phyloP scores from a whole-genome alignment of 2,797 vertebrate species.

The Eulemur rubriventer region DNA sequence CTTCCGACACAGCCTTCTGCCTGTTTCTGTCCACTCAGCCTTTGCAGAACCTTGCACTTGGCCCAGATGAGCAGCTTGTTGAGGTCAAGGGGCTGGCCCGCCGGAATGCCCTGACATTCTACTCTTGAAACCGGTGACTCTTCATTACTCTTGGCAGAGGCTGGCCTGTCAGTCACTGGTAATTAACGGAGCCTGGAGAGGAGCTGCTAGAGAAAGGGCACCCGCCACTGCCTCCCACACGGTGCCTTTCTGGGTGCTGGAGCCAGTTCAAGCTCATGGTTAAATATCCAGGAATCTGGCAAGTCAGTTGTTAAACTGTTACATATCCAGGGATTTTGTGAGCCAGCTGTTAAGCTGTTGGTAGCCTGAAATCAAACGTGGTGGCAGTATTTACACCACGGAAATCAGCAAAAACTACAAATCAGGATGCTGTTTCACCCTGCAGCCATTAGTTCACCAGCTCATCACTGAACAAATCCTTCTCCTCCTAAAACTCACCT shows the following conservation, averaged over 20 bases:
- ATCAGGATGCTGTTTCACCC: background rate
- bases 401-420: background rate
- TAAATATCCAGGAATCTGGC: background rate
- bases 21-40: background rate
- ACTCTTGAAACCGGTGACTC: background rate
- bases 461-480: background rate
- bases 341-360: background rate
- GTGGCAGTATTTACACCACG: background rate
- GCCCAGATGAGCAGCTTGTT: background rate
- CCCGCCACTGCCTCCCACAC: rapidly evolving
- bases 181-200: background rate
- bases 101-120: background rate
- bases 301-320: background rate
- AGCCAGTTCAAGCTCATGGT: background rate
- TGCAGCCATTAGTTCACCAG: too few species aligned
- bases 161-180: background rate
- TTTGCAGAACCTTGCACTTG: background rate
- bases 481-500: background rate
- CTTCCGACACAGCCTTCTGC: background rate
- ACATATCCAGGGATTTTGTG: background rate
- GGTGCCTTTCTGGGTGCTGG: background rate
- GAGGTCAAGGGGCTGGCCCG: background rate
- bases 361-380: background rate
- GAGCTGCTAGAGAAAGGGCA: background rate
- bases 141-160: background rate